Evolutionary conservation across 2,888 invertebrate species (phyloP).

Genomic region (Melieria omissa): DNA sequence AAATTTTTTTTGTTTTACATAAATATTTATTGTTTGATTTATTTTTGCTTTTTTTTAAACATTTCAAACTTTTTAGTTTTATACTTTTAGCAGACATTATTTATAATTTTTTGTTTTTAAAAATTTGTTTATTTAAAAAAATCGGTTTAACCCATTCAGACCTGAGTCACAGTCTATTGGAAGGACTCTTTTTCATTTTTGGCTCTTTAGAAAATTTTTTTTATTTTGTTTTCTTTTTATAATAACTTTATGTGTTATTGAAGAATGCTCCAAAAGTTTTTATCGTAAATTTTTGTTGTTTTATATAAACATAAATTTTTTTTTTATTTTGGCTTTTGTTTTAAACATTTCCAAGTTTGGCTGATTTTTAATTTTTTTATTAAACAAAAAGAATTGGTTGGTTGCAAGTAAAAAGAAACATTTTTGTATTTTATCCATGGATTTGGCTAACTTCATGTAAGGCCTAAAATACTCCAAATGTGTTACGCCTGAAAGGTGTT

Average conservation of each 20-base stretch:
- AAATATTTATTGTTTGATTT: not conserved
- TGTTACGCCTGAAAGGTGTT: too few species aligned
- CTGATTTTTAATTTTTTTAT: conserved; percentile 28
- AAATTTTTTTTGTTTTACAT: not conserved
- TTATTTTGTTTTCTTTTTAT: too few species aligned
- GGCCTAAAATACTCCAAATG: too few species aligned
- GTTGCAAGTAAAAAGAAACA: too few species aligned
- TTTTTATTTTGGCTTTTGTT: not conserved
- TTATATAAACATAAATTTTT: not conserved
- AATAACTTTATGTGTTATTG: not conserved
- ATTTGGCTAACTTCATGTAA: too few species aligned
- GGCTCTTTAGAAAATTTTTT: too few species aligned
- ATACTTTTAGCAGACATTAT: conserved; percentile 14
- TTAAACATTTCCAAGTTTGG: conserved; percentile 15
- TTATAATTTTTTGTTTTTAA: conserved; percentile 21
- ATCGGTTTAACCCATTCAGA: too few species aligned
- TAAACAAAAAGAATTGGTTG: too few species aligned
- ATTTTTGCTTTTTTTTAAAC: conserved; percentile 6
- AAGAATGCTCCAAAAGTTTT: not conserved
- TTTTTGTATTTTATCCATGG: too few species aligned
- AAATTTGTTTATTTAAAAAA: conserved; percentile 13
- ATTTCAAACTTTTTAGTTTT: conserved; percentile 18
- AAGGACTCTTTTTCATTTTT: too few species aligned
- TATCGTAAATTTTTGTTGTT: not conserved
- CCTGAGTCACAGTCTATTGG: too few species aligned